Conservation (phyloP, 2,113 vertebrate genomes). For the Zosterops japonicus region DNA sequence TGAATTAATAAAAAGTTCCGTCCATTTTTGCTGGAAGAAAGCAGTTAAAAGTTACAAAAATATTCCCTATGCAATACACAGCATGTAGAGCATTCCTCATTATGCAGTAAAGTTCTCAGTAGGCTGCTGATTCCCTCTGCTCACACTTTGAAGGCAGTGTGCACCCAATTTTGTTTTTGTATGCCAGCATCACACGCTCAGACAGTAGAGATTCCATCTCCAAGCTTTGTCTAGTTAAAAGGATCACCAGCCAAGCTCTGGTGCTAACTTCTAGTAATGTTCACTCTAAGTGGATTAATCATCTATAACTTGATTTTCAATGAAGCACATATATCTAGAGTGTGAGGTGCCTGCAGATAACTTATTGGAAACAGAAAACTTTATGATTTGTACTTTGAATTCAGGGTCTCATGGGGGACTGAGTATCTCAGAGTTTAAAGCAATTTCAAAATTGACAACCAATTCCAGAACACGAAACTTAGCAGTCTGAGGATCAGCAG, state of each 20-base stretch:
- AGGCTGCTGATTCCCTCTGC: background rate
- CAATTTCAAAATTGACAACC: background rate
- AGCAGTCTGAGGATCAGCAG: background rate
- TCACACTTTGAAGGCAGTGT: background rate
- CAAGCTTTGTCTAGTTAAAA: background rate
- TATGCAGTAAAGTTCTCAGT: background rate
- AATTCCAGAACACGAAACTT: background rate
- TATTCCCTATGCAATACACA: background rate
- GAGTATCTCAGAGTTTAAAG: background rate
- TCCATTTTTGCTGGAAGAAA: background rate
- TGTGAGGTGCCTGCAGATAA: background rate
- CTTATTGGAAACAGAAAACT: background rate
- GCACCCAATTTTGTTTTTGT: background rate
- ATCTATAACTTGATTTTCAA: background rate
- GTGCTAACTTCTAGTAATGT: background rate
- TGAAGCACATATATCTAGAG: background rate
- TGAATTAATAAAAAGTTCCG: background rate
- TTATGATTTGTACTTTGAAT: background rate
- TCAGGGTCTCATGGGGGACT: background rate
- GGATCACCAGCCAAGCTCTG: background rate
- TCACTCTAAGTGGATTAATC: background rate
- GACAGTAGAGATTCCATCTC: background rate
- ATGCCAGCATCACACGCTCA: background rate
- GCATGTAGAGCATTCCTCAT: background rate
- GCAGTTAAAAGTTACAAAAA: background rate